These are phyloP conservation scores for Boloria euphrosyne DNA, from an alignment of 2,888 invertebrate species.

Conservation along the genomic window DNA sequence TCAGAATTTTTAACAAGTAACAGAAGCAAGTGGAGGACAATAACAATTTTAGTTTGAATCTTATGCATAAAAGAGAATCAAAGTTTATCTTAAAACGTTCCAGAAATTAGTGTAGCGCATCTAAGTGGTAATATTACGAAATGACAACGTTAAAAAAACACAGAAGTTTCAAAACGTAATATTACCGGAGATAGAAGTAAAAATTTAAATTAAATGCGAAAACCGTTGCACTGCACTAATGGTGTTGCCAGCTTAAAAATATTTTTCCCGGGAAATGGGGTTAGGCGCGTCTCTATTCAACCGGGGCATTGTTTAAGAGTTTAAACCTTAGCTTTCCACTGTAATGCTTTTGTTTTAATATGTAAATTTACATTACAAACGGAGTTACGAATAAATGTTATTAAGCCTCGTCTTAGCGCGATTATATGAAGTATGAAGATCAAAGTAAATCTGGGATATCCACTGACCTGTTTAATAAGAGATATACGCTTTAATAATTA, in stretches of 20 bases:
- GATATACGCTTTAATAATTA: constrained; percentile 3
- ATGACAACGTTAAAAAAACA: constrained; percentile 36
- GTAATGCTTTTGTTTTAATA: constrained; percentile 51
- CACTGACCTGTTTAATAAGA: constrained; percentile 17
- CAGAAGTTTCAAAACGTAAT: constrained; percentile 35
- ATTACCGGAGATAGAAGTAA: constrained; percentile 50
- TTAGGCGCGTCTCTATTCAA: constrained; percentile 60
- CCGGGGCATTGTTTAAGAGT: constrained; percentile 55
- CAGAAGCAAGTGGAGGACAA: neutral
- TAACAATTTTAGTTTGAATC: neutral
- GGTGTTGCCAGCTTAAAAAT: constrained; percentile 55
- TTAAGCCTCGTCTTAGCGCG: constrained; percentile 37
- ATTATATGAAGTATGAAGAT: constrained; percentile 29
- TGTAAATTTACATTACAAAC: constrained; percentile 46
- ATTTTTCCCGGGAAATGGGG: constrained; percentile 63
- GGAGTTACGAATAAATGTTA: constrained; percentile 42
- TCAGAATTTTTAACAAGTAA: neutral
- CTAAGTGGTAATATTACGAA: constrained; percentile 36
- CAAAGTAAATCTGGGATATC: constrained; percentile 21
- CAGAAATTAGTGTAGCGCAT: constrained; percentile 33
- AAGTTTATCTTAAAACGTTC: constrained; percentile 15
- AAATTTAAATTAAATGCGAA: constrained; percentile 68
- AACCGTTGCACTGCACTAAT: constrained; percentile 64
- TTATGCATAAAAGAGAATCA: constrained; percentile 5
- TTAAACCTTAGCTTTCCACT: constrained; percentile 47